Evolutionary conservation across 2,888 invertebrate genomes (phyloP), one percentile per base, ranked within the genome.

Genomic region (Cataglyphis albicans): DNA sequence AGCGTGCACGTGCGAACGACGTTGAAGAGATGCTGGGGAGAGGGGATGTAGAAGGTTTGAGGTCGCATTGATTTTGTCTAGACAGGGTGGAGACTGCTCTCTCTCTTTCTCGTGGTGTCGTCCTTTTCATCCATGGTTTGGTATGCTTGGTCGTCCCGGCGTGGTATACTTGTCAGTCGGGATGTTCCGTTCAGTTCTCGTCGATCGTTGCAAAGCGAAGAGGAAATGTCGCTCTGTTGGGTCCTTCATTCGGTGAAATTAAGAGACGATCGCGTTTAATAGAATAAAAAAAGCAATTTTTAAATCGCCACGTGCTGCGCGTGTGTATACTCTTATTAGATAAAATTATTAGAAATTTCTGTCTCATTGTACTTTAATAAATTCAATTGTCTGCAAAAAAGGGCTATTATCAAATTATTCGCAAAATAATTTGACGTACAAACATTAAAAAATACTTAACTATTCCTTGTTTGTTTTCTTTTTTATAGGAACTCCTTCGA

Each of bases 401-500:
- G 7, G 9, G n/a, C n/a, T 35, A 21, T 35, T n/a, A 7, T 35
- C 21, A 7, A 64, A 25, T 48, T 61, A 52, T 75, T 75, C 52
- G 4, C 38, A 64, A 64, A 29, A 18, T 38, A 15, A 57, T 55
- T 3, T 9, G 1, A n/a, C 21, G n/a, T 29, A 21, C n/a, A 63
- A 9, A 2, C 0, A 18, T n/a, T 6, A 32, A 21, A 59, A 63
- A 3, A 25, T 52, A 63, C 3, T 52, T 21, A 35, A 25, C 15
- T n/a, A 15, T 73, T 59, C 18, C 3, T 21, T 44, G n/a, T 61
- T 76, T 81, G 82, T 75, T 81, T 89, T 81, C 32, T 78, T 35
- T 92, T 91, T 93, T 95, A 6, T 93, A 95, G 95, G 95, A 88
- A 94, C 95, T 84, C 95, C 96, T 88, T 95, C 95, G 84, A 95